These are phyloP conservation scores for Hedychridium roseum DNA, from an alignment of 2,888 invertebrate species.

Conservation along the genomic window DNA sequence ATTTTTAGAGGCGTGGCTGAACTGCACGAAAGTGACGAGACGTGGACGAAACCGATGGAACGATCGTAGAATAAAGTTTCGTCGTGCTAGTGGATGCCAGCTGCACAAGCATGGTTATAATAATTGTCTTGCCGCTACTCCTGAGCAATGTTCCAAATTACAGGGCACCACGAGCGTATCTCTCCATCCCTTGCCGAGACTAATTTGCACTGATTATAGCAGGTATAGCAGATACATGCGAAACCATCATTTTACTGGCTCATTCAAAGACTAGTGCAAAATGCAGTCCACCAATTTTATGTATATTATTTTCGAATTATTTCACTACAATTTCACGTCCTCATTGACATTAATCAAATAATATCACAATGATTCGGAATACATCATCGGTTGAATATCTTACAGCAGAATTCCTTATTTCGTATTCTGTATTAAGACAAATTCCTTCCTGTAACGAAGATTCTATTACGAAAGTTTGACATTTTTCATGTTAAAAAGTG, in stretches of 20 bases:
- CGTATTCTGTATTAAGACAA: too few species aligned
- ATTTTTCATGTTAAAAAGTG: neutral
- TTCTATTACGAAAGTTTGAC: constrained; percentile 3
- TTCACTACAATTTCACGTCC: too few species aligned
- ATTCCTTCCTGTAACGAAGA: too few species aligned
- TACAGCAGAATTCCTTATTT: too few species aligned
- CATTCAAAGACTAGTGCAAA: neutral
- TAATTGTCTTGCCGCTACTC: constrained; percentile 39
- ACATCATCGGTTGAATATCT: constrained; percentile 4
- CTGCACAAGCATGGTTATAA: constrained; percentile 19
- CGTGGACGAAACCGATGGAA: neutral
- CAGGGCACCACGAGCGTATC: constrained; percentile 40
- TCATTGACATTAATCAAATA: too few species aligned
- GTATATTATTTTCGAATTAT: too few species aligned
- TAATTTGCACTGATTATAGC: constrained; percentile 48
- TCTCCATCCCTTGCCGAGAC: constrained; percentile 26
- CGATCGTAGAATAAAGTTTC: constrained; percentile 5
- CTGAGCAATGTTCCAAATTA: constrained; percentile 49
- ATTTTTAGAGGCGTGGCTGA: too few species aligned
- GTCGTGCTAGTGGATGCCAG: constrained; percentile 7
- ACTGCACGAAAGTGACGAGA: constrained; percentile 5
- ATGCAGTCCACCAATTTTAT: constrained; percentile 11
- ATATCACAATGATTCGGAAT: too few species aligned
- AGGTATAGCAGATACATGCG: constrained; percentile 24
- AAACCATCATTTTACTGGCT: constrained; percentile 10